Evolutionary conservation across 2,888 invertebrate species (phyloP).

Genomic region (Anaspis maculata): DNA sequence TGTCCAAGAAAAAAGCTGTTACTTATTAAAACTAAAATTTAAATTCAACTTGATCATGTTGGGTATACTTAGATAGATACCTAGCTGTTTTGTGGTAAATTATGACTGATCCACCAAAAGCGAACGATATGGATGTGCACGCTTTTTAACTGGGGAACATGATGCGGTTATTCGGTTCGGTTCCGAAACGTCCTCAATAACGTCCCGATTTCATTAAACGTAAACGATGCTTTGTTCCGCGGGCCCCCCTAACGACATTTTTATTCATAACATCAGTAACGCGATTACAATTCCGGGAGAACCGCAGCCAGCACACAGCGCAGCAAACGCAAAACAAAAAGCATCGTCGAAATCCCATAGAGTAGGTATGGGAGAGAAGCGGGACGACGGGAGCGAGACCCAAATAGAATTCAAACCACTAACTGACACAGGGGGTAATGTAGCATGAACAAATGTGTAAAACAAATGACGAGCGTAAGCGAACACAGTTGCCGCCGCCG

Average conservation of each 20-base stretch:
- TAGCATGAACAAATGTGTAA: slow-evolving; percentile 32
- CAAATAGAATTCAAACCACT: slow-evolving; percentile 26
- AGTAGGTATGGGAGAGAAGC: neutral
- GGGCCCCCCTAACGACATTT: slow-evolving; percentile 14
- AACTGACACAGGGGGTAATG: slow-evolving; percentile 29
- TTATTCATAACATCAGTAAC: slow-evolving; percentile 15
- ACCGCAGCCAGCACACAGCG: no score
- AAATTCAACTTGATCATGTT: no score
- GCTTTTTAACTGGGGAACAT: no score
- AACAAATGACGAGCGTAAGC: slow-evolving; percentile 32
- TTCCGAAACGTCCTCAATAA: no score
- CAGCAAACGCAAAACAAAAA: slow-evolving; percentile 12
- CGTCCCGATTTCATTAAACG: slow-evolving; percentile 13
- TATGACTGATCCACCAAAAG: no score
- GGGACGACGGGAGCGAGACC: slow-evolving; percentile 7
- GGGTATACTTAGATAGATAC: no score
- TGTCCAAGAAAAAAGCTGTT: no score
- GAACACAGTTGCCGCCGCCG: slow-evolving; percentile 26
- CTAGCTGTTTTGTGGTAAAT: no score
- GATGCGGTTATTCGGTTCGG: no score
- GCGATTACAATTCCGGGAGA: slow-evolving; percentile 15
- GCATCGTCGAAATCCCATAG: slow-evolving; percentile 13
- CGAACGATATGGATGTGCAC: no score
- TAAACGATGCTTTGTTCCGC: slow-evolving; percentile 4
- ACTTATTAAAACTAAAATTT: no score